Base-by-base conservation (phyloP, 2,888 invertebrate species). In the Machimus rusticus region DNA sequence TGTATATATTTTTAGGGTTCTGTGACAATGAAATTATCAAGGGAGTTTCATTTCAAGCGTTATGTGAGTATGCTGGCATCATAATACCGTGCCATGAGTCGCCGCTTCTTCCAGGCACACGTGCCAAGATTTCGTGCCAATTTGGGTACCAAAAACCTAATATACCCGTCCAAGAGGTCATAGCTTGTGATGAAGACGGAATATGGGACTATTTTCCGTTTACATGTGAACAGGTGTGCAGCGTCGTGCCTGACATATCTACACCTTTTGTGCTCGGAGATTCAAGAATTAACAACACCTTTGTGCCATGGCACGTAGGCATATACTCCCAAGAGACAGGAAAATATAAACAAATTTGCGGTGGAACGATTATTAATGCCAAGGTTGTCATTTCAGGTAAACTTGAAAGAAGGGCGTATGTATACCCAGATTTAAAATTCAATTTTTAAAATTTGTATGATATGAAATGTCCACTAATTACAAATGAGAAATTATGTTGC, bases 221-320 rank as follows among this genome's bases (percentile, higher is more conserved):
- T 4, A 88, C 86, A 3, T 92, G 92, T 86, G 86, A 87, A 14
- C 90, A 90, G 3, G 87, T 90, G 2, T 92, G 92, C 81, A 91
- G 91, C 1, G 76, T 89, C 23, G 88, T 86, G 76, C 5, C 87
- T 14, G 4, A 79, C 8, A 14, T 19, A 12, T 74, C 86, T 6
- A 87, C 84, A n/a, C 37, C 37, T n/a, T 76, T 76, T 34, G 31
- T 76, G 3, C n/a, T 16, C 6, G 76, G 76, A n/a, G 78, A 37
- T n/a, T 85, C 51, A n/a, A 6, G 0, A 81, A 89, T 51, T 0
- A 90, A 81, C 81, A 89, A 78, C 1, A 79, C 88, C 1, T 43
- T 88, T 37, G 90, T 90, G 5, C 92, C 92, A 6, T 92, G 92
- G 92, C 87, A 91, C 23, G 91, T 90, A 3, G 91, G 90, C 43